phyloP scores from a whole-genome alignment of 2,113 vertebrate genomes.

The Mustelus asterias region DNA sequence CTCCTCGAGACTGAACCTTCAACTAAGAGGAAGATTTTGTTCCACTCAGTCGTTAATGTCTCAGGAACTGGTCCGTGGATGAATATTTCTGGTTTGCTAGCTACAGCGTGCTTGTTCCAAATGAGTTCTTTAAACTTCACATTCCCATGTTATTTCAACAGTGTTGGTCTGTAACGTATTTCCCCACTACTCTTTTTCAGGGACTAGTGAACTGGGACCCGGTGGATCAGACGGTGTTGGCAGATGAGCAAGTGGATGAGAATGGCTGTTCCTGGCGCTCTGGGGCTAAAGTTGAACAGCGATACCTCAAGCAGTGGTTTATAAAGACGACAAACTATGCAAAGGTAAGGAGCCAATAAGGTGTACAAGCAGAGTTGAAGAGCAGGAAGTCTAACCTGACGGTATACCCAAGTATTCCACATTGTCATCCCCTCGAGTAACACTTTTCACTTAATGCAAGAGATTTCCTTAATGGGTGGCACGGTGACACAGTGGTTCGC shows the following conservation, averaged over 20 bases:
- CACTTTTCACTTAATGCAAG: not conserved
- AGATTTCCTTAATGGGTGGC: not conserved
- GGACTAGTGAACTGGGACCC: constrained; percentile 97
- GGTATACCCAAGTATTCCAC: not conserved
- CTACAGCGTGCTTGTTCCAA: not conserved
- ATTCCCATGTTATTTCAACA: not conserved
- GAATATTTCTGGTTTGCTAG: too few species aligned
- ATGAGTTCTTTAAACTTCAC: not conserved
- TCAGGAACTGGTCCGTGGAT: too few species aligned
- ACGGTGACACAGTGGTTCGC: too few species aligned
- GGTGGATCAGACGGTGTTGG: constrained; percentile 87
- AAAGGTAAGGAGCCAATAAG: constrained; percentile 62
- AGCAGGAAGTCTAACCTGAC: not conserved
- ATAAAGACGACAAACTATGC: constrained; percentile 90
- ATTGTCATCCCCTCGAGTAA: not conserved
- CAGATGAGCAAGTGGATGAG: constrained; percentile 94
- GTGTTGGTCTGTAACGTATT: not conserved
- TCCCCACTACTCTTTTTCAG: constrained; percentile 49
- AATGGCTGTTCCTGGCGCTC: constrained; percentile 87
- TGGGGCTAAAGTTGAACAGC: constrained; percentile 85
- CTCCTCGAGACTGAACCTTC: too few species aligned
- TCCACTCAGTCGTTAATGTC: not conserved
- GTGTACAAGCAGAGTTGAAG: not conserved
- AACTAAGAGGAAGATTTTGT: too few species aligned
- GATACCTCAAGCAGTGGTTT: constrained; percentile 92